phyloP scores from a whole-genome alignment of 1,140 invertebrate genomes.

The Bombyx mandarina region DNA sequence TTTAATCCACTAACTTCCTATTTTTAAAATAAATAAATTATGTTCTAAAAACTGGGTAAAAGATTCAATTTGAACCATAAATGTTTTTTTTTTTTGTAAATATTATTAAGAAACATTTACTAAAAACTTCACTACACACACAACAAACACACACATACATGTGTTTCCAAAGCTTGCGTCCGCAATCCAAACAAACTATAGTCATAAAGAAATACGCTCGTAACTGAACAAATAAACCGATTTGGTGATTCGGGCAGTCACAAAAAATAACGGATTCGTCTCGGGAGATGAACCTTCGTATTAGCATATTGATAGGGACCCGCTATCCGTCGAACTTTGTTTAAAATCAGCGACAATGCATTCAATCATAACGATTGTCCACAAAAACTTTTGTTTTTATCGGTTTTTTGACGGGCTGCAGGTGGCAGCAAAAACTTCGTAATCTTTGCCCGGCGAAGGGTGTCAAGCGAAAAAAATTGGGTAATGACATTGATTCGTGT shows the following conservation, averaged over 20 bases:
- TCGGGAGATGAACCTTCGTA: constrained; percentile 39
- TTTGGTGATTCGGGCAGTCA: constrained; percentile 41
- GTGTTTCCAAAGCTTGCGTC: constrained; percentile 32
- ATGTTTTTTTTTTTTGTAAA: too few species aligned
- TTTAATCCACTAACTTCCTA: too few species aligned
- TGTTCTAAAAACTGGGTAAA: too few species aligned
- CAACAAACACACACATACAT: constrained; percentile 19
- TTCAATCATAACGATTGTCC: constrained; percentile 59
- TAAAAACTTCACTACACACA: constrained; percentile 12
- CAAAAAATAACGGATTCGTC: constrained; percentile 50
- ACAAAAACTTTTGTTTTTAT: constrained; percentile 57
- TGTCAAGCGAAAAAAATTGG: constrained; percentile 4
- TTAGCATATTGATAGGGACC: constrained; percentile 65
- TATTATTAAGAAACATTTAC: too few species aligned
- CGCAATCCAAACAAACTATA: constrained; percentile 50
- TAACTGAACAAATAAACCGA: constrained; percentile 67
- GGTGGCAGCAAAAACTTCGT: constrained; percentile 41
- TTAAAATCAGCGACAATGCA: constrained; percentile 65
- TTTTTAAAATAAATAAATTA: too few species aligned
- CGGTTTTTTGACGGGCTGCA: constrained; percentile 40
- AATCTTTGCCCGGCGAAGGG: constrained; percentile 7
- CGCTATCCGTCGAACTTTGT: constrained; percentile 61
- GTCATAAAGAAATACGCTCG: constrained; percentile 45
- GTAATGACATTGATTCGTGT: not conserved
- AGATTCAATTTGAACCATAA: too few species aligned